Evolutionary conservation across 2,888 invertebrate genomes (phyloP).

Genomic region (Acleris emargana): DNA sequence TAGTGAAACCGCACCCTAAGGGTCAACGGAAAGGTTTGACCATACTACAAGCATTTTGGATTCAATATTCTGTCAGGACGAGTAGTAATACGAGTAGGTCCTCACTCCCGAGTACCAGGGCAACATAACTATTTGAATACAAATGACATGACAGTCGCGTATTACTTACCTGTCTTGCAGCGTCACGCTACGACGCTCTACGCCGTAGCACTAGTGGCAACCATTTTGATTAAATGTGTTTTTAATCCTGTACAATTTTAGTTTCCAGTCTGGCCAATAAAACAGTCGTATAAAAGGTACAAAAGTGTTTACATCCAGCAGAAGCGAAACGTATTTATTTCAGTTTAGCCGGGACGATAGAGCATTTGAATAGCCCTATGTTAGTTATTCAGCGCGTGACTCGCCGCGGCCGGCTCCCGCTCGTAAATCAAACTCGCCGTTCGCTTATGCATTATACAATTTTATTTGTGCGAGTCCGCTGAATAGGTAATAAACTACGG

Average conservation of each 20-base stretch:
- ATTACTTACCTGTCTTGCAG: constrained; percentile 11
- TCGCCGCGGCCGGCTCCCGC: constrained; percentile 57
- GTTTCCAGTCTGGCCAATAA: background rate
- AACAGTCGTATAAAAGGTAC: background rate
- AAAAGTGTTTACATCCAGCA: constrained; percentile 2
- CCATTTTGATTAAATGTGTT: background rate
- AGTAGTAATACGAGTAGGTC: too few species aligned
- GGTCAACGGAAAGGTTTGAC: constrained; percentile 77
- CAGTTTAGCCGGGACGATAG: constrained; percentile 26
- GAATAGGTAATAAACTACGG: constrained; percentile 83
- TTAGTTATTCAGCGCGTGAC: constrained; percentile 80
- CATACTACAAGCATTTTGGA: constrained; percentile 64
- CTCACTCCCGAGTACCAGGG: too few species aligned
- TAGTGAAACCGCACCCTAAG: constrained; percentile 72
- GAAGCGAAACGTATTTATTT: constrained; percentile 17
- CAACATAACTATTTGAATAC: constrained; percentile 10
- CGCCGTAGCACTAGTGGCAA: constrained; percentile 7
- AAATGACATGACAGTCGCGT: constrained; percentile 8
- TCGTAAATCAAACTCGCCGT: constrained; percentile 83
- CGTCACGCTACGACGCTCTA: constrained; percentile 5
- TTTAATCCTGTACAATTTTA: background rate
- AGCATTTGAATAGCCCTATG: constrained; percentile 71
- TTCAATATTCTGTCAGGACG: constrained; percentile 17
- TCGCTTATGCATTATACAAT: constrained; percentile 84
- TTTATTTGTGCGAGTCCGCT: constrained; percentile 83